Percentiles rank a stretch among this genome's conserved stretches.
Evolutionary conservation across 2,113 vertebrate genomes (phyloP).

Genomic region (Alces alces): DNA sequence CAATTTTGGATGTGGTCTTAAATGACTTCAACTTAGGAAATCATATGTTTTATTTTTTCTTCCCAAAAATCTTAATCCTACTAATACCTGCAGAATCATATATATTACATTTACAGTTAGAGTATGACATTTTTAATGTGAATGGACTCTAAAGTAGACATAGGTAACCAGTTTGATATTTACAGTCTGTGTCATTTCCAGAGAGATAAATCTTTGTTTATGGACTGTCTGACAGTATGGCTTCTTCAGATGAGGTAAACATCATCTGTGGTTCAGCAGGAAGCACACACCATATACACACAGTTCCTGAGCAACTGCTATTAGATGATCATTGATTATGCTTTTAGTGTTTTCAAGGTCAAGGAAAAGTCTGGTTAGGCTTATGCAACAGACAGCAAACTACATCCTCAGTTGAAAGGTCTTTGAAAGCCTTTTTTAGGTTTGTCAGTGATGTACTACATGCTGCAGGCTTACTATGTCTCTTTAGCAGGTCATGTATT

Average conservation of each 20-base stretch:
- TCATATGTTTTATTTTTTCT: neutral
- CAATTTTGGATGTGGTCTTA: neutral
- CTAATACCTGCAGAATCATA: neutral
- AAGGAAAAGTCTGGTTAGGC: constrained; percentile 44
- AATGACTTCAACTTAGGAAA: neutral
- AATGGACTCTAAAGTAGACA: constrained; percentile 4
- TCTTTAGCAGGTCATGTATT: constrained; percentile 73
- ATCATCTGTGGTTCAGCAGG: constrained; percentile 10
- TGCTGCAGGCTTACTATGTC: constrained; percentile 54
- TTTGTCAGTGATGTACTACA: constrained; percentile 69
- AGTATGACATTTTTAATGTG: neutral
- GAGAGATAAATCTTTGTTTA: constrained; percentile 39
- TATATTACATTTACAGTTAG: neutral
- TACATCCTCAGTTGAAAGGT: neutral
- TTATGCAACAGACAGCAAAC: constrained; percentile 56
- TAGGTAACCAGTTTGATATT: constrained; percentile 12
- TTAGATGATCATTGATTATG: constrained; percentile 18
- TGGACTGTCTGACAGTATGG: neutral
- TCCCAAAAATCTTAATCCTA: neutral
- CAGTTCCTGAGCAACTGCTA: neutral
- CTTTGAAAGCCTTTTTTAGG: constrained; percentile 64
- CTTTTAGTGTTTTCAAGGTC: constrained; percentile 63
- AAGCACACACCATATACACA: neutral
- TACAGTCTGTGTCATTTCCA: constrained; percentile 27
- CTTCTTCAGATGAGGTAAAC: constrained; percentile 46